These are phyloP conservation scores for Stomatorhinus walkeri DNA, from an alignment of 2,797 vertebrate species.

Conservation along the genomic window DNA sequence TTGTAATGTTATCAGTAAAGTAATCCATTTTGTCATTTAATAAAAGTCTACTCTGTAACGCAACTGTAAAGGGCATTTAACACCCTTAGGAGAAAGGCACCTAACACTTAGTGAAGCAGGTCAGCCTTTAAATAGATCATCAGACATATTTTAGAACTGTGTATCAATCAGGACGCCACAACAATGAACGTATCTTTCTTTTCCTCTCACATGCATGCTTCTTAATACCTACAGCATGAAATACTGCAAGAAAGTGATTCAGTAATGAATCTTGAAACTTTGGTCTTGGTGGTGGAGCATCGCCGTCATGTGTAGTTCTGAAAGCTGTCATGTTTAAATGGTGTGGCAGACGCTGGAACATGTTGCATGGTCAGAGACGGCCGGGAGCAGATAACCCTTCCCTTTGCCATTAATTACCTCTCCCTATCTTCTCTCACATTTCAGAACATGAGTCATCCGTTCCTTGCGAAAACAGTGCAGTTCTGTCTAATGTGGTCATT, in stretches of 20 bases:
- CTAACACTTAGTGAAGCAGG: not conserved
- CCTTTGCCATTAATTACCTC: slow-evolving; percentile 15
- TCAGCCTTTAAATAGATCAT: not conserved
- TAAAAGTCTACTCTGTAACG: not conserved
- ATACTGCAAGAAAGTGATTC: not conserved
- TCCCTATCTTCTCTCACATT: not conserved
- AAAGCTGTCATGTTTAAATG: not conserved
- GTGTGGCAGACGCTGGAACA: not conserved
- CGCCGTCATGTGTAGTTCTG: not conserved
- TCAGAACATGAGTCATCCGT: not conserved
- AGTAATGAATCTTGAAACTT: not conserved
- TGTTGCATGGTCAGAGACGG: slow-evolving; percentile 7
- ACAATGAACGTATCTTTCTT: not conserved
- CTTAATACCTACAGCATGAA: not conserved
- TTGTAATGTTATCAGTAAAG: not conserved
- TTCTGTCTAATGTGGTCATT: slow-evolving; percentile 9
- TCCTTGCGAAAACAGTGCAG: not conserved
- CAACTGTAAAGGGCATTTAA: not conserved
- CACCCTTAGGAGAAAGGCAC: not conserved
- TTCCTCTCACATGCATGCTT: not conserved
- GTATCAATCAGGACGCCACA: not conserved
- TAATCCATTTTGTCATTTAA: not conserved
- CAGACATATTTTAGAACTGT: not conserved
- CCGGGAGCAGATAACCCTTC: not conserved
- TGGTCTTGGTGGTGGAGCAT: not conserved